Evolutionary conservation across 2,113 vertebrate species (phyloP).

Genomic region (Loxodonta africana): DNA sequence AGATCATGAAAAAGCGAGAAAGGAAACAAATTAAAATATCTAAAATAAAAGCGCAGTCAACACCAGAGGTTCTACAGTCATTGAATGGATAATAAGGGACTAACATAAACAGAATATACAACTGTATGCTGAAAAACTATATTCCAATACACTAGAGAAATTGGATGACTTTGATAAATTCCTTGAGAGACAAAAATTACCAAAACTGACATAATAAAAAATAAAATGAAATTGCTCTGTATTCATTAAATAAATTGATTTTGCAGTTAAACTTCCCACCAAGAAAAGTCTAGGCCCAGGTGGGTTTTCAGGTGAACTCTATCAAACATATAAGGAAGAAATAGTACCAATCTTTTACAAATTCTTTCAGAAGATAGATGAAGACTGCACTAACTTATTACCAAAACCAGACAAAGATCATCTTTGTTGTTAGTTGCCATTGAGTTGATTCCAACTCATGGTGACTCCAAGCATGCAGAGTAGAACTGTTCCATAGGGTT

Average conservation of each 20-base stretch:
- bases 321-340: neutral
- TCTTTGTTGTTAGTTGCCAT: no score
- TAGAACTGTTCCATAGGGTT: no score
- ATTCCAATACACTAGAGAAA: neutral
- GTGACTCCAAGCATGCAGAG: no score
- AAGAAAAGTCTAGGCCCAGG: neutral
- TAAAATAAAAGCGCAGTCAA: neutral
- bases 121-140: no score
- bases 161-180: neutral
- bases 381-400: neutral
- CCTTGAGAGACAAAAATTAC: no score
- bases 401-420: neutral
- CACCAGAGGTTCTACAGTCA: neutral
- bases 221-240: neutral
- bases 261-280: neutral
- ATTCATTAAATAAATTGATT: slow-evolving; percentile 8
- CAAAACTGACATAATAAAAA: no score
- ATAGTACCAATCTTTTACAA: neutral
- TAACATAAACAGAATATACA: neutral
- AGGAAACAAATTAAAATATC: neutral
- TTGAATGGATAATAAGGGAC: neutral
- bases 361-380: slow-evolving; percentile 2
- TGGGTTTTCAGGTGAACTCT: neutral
- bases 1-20: neutral
- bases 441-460: no score